Evolutionary conservation across 1,140 invertebrate genomes (phyloP).

Genomic region (Panagrolaimus sp.): DNA sequence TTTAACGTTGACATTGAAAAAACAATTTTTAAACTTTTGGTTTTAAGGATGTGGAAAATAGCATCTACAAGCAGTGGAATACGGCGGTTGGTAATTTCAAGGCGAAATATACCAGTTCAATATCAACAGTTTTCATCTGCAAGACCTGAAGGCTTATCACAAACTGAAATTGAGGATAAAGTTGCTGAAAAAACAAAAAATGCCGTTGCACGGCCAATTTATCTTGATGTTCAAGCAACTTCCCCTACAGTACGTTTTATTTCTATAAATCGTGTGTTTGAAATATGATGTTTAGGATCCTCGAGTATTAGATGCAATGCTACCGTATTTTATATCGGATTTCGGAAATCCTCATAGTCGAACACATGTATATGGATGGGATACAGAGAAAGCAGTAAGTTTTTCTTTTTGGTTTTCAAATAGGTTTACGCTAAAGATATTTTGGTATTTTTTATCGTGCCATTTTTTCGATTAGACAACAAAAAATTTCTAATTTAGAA

Average conservation of each 20-base stretch:
- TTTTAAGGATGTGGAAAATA: too few species aligned
- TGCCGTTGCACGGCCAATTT: conserved; percentile 70
- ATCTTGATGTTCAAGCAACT: conserved; percentile 94
- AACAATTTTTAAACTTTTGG: too few species aligned
- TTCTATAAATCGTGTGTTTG: not conserved
- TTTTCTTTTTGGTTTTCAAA: too few species aligned
- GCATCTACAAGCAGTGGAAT: too few species aligned
- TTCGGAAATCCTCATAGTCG: conserved; percentile 98
- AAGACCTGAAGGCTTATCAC: not conserved
- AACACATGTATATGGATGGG: conserved; percentile 98
- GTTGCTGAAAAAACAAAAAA: not conserved
- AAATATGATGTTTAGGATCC: conserved; percentile 70
- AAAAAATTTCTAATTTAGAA: too few species aligned
- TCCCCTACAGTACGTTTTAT: conserved; percentile 75
- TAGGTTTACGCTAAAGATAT: too few species aligned
- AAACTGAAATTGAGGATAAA: too few species aligned
- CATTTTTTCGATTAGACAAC: too few species aligned
- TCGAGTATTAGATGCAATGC: conserved; percentile 90
- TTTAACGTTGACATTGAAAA: too few species aligned
- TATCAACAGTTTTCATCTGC: not conserved
- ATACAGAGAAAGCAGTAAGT: conserved; percentile 87
- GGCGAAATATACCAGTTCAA: not conserved
- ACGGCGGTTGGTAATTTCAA: too few species aligned
- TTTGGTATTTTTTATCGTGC: too few species aligned
- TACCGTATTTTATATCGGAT: conserved; percentile 79